Base-by-base conservation (phyloP, 2,113 vertebrate species). In the Heterotilapia buettikoferi region DNA sequence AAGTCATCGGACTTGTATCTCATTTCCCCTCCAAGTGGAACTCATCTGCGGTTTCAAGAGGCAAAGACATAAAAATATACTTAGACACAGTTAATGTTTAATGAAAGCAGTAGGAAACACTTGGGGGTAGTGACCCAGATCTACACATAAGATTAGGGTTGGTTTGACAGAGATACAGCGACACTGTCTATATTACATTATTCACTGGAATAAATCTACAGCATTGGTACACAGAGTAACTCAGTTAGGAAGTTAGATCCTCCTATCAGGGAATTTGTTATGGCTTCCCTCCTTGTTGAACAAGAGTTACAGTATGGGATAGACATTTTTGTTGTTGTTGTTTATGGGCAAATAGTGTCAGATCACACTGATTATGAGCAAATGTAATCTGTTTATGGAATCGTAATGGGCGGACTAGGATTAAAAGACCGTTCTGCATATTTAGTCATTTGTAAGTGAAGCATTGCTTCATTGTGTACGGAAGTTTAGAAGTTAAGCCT, bases 61-160 rank as follows among this genome's bases (percentile, higher is more conserved):
- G 84, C 82, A 85, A 88, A 82, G 90, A 95, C 94, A 96, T 84
- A 90, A 89, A 96, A 97, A 96, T 94, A 95, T 96, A 96, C 96
- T 96, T 95, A 94, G 92, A 93, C 50, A 63, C 45, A 76, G 83
- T 96, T 93, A 95, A 96, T 94, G 91, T 95, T 96, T 96, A 93
- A 96, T 95, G 91, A 95, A 93, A 91, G 86, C 89, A 89, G 89
- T 78, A 80, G 89, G 85, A 87, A 92, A 93, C 93, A 91, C 90
- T 88, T 71, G 89, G 85, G 93, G 92, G 85, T 90, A 89, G 84
- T 96, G 95, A 96, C 96, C 96, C 95, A 96, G 94, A 96, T 96
- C 91, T 89, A 11, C 84, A 38, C 91, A 91, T 40, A 83, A 84
- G 82, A 90, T 80, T 86, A 81, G 84, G 84, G 66, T 59, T 68